phyloP scores from a whole-genome alignment of 2,888 invertebrate species.

The Macropis europaea region DNA sequence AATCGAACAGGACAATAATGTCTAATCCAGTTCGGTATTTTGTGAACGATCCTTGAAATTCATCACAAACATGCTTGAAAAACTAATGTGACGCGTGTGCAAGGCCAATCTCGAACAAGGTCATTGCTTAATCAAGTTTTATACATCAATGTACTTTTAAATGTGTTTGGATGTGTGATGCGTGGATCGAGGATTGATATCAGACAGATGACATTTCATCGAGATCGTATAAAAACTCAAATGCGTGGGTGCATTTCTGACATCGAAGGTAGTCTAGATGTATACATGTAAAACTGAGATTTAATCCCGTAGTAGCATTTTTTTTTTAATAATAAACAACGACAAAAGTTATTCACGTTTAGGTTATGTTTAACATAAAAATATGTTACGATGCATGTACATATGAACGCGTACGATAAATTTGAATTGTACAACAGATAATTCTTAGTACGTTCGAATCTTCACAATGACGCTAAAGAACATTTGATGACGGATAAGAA shows the following conservation, averaged over 20 bases:
- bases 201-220: not conserved
- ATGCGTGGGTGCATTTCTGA: not conserved
- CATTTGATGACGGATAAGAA: constrained; percentile 3
- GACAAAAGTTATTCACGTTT: not conserved
- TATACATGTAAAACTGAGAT: not conserved
- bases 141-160: not conserved
- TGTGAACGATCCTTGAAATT: too few species aligned
- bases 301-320: not conserved
- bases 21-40: too few species aligned
- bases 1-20: too few species aligned
- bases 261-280: not conserved
- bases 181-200: not conserved
- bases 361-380: constrained; percentile 22
- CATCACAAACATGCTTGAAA: too few species aligned
- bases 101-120: not conserved
- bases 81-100: too few species aligned
- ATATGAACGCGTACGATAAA: not conserved
- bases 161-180: not conserved
- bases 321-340: not conserved
- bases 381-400: not conserved
- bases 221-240: not conserved
- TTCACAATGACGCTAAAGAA: not conserved
- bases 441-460: not conserved
- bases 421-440: not conserved
- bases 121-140: not conserved